Conservation (phyloP, 2,113 vertebrate genomes). For the Oreamnos americanus region DNA sequence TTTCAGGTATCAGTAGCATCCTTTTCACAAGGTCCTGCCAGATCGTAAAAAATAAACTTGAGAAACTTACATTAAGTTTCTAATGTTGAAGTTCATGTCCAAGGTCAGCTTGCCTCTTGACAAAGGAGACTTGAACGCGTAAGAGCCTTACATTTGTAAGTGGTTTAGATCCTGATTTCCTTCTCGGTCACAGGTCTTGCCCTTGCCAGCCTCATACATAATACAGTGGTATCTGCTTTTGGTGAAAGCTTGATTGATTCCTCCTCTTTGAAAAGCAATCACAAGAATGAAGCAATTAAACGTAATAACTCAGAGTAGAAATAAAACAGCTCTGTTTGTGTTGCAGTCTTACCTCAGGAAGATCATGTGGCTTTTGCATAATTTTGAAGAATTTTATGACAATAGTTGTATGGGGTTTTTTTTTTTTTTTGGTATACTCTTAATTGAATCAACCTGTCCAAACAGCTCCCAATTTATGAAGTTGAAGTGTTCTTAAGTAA, state of each 20-base stretch:
- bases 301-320: slow-evolving; percentile 30
- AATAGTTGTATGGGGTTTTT: not conserved
- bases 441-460: slow-evolving; percentile 51
- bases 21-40: not conserved
- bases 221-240: slow-evolving; percentile 50
- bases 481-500: slow-evolving; percentile 40
- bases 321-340: slow-evolving; percentile 38
- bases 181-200: slow-evolving; percentile 32
- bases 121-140: not conserved
- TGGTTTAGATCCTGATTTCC: slow-evolving; percentile 22
- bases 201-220: slow-evolving; percentile 53
- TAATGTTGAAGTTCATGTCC: not conserved
- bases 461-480: slow-evolving; percentile 46
- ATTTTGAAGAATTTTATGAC: slow-evolving; percentile 48
- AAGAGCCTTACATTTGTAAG: slow-evolving; percentile 2
- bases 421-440: not conserved
- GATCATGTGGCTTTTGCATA: slow-evolving; percentile 11
- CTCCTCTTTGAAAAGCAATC: slow-evolving; percentile 54
- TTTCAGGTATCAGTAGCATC: not conserved
- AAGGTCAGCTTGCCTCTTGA: not conserved
- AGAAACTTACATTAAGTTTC: not conserved
- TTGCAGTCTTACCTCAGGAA: slow-evolving; percentile 9
- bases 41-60: not conserved
- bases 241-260: slow-evolving; percentile 52
- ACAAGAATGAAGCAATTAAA: slow-evolving; percentile 59